phyloP scores from a whole-genome alignment of 1,140 invertebrate genomes.

The Lordiphosa mommai region DNA sequence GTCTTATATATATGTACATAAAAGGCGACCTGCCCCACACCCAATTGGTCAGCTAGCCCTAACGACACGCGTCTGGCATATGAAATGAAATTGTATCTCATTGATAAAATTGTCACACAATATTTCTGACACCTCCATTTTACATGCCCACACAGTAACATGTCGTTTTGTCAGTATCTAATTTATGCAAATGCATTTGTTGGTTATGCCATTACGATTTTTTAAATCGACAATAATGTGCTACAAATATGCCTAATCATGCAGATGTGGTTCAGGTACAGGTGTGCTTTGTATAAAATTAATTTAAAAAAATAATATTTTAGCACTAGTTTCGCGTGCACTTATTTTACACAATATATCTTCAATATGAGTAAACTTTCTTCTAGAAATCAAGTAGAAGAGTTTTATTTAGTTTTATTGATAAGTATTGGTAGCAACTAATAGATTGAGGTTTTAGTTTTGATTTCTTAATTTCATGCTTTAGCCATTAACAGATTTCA shows the following conservation, averaged over 20 bases:
- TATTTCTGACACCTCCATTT: constrained; percentile 31
- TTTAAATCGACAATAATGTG: constrained; percentile 11
- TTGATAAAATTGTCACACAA: constrained; percentile 57
- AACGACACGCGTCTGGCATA: constrained; percentile 33
- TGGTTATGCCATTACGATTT: constrained; percentile 29
- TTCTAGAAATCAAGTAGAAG: no score
- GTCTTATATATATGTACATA: no score
- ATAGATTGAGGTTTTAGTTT: background rate
- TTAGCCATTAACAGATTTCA: no score
- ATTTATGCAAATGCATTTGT: no score
- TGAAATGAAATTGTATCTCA: constrained; percentile 22
- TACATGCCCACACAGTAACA: constrained; percentile 23
- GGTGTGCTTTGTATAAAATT: no score
- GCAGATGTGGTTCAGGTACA: constrained; percentile 6
- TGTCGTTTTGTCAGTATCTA: background rate
- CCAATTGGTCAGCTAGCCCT: constrained; percentile 20
- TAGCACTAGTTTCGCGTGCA: no score
- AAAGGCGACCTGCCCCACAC: constrained; percentile 31
- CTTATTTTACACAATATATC: no score
- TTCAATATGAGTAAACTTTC: no score
- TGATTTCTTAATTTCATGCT: background rate
- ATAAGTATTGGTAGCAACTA: no score
- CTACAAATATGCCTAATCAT: constrained; percentile 19
- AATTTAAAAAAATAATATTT: no score
- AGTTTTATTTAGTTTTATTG: no score